Evolutionary conservation across 2,888 invertebrate species (phyloP).

Genomic region (Nomada flava): DNA sequence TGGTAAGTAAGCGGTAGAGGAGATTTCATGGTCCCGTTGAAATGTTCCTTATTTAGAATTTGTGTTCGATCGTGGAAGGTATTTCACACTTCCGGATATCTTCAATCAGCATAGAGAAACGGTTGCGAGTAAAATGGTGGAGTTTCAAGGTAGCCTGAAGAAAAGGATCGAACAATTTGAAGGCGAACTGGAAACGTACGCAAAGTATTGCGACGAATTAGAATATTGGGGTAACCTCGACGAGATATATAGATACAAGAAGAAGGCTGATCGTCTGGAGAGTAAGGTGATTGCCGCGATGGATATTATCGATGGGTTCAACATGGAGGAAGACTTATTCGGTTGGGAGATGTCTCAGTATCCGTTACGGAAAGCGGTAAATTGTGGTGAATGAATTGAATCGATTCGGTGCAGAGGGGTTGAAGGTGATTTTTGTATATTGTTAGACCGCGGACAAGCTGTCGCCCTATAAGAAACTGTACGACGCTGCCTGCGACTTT

Average conservation of each 20-base stretch:
- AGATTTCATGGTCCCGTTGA: too few relatives aligned
- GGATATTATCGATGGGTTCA: constrained; percentile 93
- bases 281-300: constrained; percentile 89
- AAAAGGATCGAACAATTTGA: constrained; percentile 92
- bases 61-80: constrained; percentile 79
- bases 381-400: neutral
- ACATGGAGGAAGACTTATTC: constrained; percentile 95
- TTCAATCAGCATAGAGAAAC: constrained; percentile 93
- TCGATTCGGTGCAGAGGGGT: too few relatives aligned
- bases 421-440: neutral
- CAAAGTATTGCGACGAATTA: constrained; percentile 93
- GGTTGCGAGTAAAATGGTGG: constrained; percentile 92
- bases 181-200: constrained; percentile 92
- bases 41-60: neutral
- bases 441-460: constrained; percentile 89
- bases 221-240: constrained; percentile 94
- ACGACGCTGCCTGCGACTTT: constrained; percentile 95
- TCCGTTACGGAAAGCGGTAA: constrained; percentile 90
- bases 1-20: constrained; percentile 85
- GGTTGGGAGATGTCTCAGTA: constrained; percentile 96
- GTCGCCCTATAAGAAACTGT: constrained; percentile 93
- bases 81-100: constrained; percentile 91
- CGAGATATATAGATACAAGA: constrained; percentile 92
- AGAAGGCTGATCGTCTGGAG: constrained; percentile 92
- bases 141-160: constrained; percentile 93